A percentile compares a stretch with the other conserved stretches of the same genome.
Conservation (phyloP, 1,140 invertebrate genomes). For the Halyomorpha halys region DNA sequence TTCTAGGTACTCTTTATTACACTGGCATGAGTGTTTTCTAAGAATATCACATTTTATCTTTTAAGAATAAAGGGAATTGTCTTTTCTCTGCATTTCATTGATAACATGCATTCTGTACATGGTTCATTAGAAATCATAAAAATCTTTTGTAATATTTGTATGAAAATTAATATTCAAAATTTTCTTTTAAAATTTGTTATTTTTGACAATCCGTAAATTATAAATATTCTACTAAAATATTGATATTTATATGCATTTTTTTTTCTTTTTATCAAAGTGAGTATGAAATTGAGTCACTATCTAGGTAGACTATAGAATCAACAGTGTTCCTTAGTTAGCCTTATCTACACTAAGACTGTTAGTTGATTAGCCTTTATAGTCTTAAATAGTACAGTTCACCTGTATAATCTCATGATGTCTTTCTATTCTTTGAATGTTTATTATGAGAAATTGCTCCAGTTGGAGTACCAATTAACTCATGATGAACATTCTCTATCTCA, state of each 20-base stretch:
- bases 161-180: constrained; percentile 15
- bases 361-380: constrained; percentile 20
- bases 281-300: constrained; percentile 5
- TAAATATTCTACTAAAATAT: background rate
- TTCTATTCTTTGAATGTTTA: constrained; percentile 21
- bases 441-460: background rate
- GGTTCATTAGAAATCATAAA: background rate
- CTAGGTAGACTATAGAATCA: constrained; percentile 22
- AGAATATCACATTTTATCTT: background rate
- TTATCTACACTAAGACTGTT: constrained; percentile 28
- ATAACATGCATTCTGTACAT: background rate
- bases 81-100: background rate
- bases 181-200: constrained; percentile 5
- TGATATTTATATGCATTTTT: background rate
- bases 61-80: background rate
- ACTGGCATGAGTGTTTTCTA: too few relatives aligned
- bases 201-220: background rate
- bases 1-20: too few relatives aligned
- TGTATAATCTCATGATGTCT: constrained; percentile 26
- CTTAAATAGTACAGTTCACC: constrained; percentile 19
- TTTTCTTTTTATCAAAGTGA: background rate
- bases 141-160: constrained; percentile 1
- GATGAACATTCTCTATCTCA: constrained; percentile 7
- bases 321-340: constrained; percentile 27
- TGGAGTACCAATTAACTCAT: background rate